Evolutionary conservation across 2,888 invertebrate species (phyloP).

Genomic region (Phyto melanocephala): DNA sequence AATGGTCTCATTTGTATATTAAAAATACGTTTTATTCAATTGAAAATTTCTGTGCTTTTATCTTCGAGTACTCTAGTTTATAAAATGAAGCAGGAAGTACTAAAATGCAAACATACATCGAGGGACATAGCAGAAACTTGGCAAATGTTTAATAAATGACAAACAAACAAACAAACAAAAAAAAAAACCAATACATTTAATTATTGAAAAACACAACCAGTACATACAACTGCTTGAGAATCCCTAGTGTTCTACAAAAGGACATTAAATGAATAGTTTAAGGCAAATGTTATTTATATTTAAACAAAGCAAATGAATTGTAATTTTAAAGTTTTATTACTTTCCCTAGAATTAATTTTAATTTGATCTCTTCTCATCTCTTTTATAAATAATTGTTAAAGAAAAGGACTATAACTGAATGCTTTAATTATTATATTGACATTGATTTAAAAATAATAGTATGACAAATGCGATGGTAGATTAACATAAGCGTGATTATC

Average conservation of each 20-base stretch:
- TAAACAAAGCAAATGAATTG: neutral
- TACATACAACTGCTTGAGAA: neutral
- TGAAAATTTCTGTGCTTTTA: slow-evolving; percentile 8
- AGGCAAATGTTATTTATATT: neutral
- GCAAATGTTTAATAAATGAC: slow-evolving; percentile 6
- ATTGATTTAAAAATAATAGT: too few relatives aligned
- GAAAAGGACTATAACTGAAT: too few relatives aligned
- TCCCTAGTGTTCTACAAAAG: too few relatives aligned
- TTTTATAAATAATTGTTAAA: too few relatives aligned
- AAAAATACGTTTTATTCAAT: slow-evolving; percentile 14
- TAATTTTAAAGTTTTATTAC: neutral
- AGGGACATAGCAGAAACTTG: neutral
- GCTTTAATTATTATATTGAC: too few relatives aligned
- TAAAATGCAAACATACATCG: neutral
- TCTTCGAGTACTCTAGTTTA: neutral
- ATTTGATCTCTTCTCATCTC: too few relatives aligned
- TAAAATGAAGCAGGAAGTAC: neutral
- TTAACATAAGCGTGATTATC: too few relatives aligned
- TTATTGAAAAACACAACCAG: neutral
- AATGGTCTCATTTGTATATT: slow-evolving; percentile 33
- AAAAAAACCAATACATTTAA: neutral
- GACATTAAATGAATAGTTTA: neutral
- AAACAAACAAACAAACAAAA: too few relatives aligned
- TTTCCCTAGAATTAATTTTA: neutral
- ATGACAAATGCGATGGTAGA: too few relatives aligned